Evolutionary conservation across 2,113 vertebrate species (phyloP), one percentile per base, ranked within the genome.

Genomic region (Abramis brama): DNA sequence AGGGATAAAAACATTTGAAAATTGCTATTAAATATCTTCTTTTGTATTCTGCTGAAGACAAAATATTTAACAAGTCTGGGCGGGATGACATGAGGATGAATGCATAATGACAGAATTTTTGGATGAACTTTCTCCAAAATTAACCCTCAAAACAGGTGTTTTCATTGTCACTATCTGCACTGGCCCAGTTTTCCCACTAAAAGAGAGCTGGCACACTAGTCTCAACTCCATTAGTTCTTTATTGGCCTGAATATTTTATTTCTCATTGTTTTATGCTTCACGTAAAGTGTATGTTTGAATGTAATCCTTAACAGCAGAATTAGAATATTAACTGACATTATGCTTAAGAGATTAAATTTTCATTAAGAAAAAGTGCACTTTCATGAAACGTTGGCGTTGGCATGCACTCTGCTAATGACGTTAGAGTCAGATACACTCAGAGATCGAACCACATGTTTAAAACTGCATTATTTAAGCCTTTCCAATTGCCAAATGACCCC

Each of bases 351-450:
- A 83, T 74, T 74, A 73, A 19, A 71, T 25, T 71, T 83, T 73
- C 66, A 83, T 83, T 83, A 83, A 55, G 82, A 73, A 73, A 83
- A 83, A 83, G 50, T 83, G 62, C 82, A 73, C 82, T 83, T 73
- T 83, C 13, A 71, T 83, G 68, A 73, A 57, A 82, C 64, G 64
- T 52, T 71, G 66, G 50, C 33, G 21, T 83, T 73, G 47, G 47
- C 66, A 73, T 50, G 27, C 62, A 68, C 50, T 78, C 50, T 75
- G 75, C 45, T 82, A 82, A 82, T 82, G 62, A 33, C 43, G 50
- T 25, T 71, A 39, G 33, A 73, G 21, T 73, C 27, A 57, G n/a
- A 83, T 73, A 59, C 21, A 43, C 81, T 73, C 62, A 50, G 27
- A 83, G 52, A 83, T 83, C 15, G 33, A 83, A 83, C 66, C 81